Percentiles rank a stretch among this genome's conserved stretches.
Evolutionary conservation across 2,888 invertebrate genomes (phyloP).

Genomic region (Elmis aenea): DNA sequence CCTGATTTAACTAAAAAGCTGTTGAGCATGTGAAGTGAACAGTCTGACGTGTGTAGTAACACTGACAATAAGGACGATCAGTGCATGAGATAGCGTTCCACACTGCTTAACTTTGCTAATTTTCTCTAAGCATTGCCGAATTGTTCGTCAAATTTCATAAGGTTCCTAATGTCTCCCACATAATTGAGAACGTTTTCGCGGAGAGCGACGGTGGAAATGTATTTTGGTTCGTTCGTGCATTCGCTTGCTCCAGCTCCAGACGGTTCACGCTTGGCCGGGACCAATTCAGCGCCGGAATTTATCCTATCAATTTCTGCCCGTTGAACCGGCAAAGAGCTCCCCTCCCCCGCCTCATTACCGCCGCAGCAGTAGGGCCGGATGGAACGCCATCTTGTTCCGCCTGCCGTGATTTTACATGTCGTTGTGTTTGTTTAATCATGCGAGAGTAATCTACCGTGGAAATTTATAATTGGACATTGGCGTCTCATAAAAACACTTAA

Average conservation of each 20-base stretch:
- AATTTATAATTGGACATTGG: conserved; percentile 43
- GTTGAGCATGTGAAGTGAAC: background rate
- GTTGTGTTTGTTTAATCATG: conserved; percentile 45
- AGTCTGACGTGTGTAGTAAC: background rate
- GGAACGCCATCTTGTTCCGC: conserved; percentile 44
- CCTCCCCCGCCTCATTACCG: conserved; percentile 32
- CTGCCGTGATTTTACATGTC: conserved; percentile 43
- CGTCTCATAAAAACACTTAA: conserved; percentile 24
- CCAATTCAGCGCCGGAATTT: conserved; percentile 60
- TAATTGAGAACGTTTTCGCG: conserved; percentile 11
- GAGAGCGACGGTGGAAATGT: conserved; percentile 20
- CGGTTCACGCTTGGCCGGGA: conserved; percentile 54
- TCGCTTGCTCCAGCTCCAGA: conserved; percentile 38
- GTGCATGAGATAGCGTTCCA: too few relatives aligned
- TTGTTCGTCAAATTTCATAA: too few relatives aligned
- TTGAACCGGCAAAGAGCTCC: conserved; percentile 56
- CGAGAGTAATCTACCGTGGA: conserved; percentile 36
- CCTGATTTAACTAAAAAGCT: conserved; percentile 22
- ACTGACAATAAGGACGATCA: too few relatives aligned
- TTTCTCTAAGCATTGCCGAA: too few relatives aligned
- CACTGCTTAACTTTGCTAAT: too few relatives aligned
- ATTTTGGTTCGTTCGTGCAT: conserved; percentile 21
- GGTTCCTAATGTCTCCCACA: too few relatives aligned
- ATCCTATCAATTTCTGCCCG: conserved; percentile 61
- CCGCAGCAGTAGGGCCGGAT: conserved; percentile 37